These are phyloP conservation scores for Merluccius polli DNA, from an alignment of 2,797 vertebrate species.

Conservation along the genomic window DNA sequence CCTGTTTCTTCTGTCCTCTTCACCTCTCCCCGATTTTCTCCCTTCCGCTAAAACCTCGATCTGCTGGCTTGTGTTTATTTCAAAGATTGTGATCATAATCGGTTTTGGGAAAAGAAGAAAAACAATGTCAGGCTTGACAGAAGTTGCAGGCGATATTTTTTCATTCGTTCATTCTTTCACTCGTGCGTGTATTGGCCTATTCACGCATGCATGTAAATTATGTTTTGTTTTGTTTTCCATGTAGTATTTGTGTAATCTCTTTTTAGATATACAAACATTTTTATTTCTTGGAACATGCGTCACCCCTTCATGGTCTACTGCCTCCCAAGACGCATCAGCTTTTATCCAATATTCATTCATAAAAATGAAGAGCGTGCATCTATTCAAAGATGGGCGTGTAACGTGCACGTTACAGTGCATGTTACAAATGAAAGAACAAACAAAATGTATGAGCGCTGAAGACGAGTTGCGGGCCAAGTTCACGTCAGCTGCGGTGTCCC, in stretches of 20 bases:
- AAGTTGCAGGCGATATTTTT: neutral
- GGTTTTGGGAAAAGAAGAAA: neutral
- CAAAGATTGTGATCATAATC: neutral
- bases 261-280: too few species aligned
- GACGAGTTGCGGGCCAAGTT: too few species aligned
- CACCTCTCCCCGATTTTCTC: conserved; percentile 5
- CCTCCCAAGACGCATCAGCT: too few species aligned
- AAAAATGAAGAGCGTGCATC: too few species aligned
- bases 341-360: too few species aligned
- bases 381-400: too few species aligned
- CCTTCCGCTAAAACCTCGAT: conserved; percentile 32
- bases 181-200: neutral
- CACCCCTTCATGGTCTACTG: too few species aligned
- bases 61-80: conserved; percentile 10
- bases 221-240: neutral
- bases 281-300: too few species aligned
- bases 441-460: too few species aligned
- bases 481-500: too few species aligned
- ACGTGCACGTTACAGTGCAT: too few species aligned
- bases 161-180: neutral
- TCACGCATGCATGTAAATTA: neutral
- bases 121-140: neutral
- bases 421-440: too few species aligned
- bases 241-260: neutral
- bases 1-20: conserved; percentile 61